These are phyloP conservation scores for Drosophila repletoides DNA, from an alignment of 1,140 invertebrate species.

Conservation along the genomic window DNA sequence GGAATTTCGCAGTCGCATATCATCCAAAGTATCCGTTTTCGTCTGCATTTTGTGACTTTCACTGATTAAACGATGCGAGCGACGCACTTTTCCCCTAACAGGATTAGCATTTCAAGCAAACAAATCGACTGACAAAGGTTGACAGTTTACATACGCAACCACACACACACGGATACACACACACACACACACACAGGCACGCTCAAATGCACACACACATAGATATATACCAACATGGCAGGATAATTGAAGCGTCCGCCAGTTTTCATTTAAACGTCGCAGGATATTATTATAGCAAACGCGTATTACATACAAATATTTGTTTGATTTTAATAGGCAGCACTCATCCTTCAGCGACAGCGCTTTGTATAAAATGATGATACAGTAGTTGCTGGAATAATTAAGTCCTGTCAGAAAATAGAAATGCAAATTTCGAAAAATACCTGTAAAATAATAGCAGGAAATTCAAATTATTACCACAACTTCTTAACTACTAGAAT, in stretches of 20 bases:
- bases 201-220: constrained; percentile 3
- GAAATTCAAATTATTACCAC: no score
- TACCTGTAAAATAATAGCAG: no score
- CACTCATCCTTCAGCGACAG: no score
- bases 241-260: constrained; percentile 22
- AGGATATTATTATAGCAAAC: constrained; percentile 39
- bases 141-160: constrained; percentile 62
- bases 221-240: constrained; percentile 1
- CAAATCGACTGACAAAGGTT: constrained; percentile 78
- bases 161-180: constrained; percentile 11
- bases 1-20: constrained; percentile 73
- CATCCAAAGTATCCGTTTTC: constrained; percentile 60
- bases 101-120: constrained; percentile 77
- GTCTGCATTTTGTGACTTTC: constrained; percentile 63
- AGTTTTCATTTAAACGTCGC: constrained; percentile 45
- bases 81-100: constrained; percentile 47
- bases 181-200: not conserved
- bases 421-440: no score
- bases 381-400: no score
- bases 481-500: no score
- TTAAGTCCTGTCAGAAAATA: no score
- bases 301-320: constrained; percentile 68
- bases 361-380: no score
- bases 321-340: no score
- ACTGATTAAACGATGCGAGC: constrained; percentile 67